Percentiles rank a stretch among this genome's conserved stretches.
Conservation (phyloP, 2,888 invertebrate species). For the Orgyia antiqua region DNA sequence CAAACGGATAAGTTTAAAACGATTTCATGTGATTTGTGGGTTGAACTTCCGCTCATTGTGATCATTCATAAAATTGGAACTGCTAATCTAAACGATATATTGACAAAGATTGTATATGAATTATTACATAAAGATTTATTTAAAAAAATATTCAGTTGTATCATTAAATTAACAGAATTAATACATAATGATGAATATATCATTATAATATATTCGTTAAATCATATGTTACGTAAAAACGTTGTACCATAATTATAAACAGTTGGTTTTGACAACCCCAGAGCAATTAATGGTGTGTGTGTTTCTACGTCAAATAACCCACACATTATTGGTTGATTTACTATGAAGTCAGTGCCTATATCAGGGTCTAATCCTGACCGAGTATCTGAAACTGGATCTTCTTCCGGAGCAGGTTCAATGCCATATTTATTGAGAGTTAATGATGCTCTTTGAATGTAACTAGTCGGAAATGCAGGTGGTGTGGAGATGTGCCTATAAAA, state of each 20-base stretch:
- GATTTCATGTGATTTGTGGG: too few relatives aligned
- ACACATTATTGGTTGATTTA: conserved; percentile 12
- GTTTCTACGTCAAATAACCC: conserved; percentile 10
- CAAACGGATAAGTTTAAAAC: too few relatives aligned
- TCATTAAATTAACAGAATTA: too few relatives aligned
- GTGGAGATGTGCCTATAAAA: conserved; percentile 25
- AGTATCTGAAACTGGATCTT: not conserved
- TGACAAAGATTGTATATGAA: too few relatives aligned
- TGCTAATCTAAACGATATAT: too few relatives aligned
- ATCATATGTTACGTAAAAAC: not conserved
- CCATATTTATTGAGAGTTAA: conserved; percentile 16
- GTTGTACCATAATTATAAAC: not conserved
- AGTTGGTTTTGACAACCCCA: not conserved
- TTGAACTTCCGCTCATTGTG: too few relatives aligned
- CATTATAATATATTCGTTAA: too few relatives aligned
- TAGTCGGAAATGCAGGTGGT: conserved; percentile 23
- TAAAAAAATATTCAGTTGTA: too few relatives aligned
- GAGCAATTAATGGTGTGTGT: not conserved
- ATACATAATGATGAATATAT: too few relatives aligned
- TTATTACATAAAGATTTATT: too few relatives aligned
- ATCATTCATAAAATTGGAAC: too few relatives aligned
- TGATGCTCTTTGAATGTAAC: conserved; percentile 21
- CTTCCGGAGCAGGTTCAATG: conserved; percentile 2
- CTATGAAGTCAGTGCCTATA: conserved; percentile 8
- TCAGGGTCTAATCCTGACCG: not conserved